Evolutionary conservation across 1,140 invertebrate genomes (phyloP), one percentile per base, ranked within the genome.

Genomic region (Potamilus streckersoni): DNA sequence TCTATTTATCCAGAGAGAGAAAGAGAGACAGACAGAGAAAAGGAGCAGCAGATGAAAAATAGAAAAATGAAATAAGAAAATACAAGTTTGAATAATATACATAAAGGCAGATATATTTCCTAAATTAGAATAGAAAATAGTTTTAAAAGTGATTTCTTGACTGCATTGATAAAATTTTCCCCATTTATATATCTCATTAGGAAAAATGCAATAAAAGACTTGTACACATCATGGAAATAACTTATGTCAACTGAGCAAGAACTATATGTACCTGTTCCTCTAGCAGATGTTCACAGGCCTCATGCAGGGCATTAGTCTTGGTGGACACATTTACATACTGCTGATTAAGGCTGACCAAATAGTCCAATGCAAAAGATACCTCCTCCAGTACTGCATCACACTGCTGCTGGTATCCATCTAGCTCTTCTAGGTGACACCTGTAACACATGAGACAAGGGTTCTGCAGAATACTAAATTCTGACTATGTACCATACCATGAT

Each of bases 271-370:
- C 92, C 90, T 98, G 96, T 88, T 98, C 95, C 6, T 93, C 93
- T 60, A 97, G 92, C 15, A 98, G 89, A 85, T 97, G 94, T 85
- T 97, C 95, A 89, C 96, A 98, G 63, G 95, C 95, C 77, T 93
- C 93, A 87, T 98, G 96, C 4, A 98, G 89, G 6, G 95, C 94
- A 86, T 95, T 96, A 3, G 96, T 98, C 91, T 97, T 98, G 72
- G 94, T 93, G 2, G 95, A 95, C 1, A 97, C 96, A 83, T 94
- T 92, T 72, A 93, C 92, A 86, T 97, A 97, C 85, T 96, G 94
- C 73, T 93, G 92, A 62, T 93, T 93, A 1, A 98, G 87, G 31
- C 92, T 91, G 17, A 92, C 90, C 61, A 98, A 91, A 76, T 95
- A 93, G 19, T 93, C 91, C 77, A 97, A 90, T 19, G 94, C 93